Evolutionary conservation across 1,140 invertebrate genomes (phyloP).

Genomic region (Drosophila oshimai): DNA sequence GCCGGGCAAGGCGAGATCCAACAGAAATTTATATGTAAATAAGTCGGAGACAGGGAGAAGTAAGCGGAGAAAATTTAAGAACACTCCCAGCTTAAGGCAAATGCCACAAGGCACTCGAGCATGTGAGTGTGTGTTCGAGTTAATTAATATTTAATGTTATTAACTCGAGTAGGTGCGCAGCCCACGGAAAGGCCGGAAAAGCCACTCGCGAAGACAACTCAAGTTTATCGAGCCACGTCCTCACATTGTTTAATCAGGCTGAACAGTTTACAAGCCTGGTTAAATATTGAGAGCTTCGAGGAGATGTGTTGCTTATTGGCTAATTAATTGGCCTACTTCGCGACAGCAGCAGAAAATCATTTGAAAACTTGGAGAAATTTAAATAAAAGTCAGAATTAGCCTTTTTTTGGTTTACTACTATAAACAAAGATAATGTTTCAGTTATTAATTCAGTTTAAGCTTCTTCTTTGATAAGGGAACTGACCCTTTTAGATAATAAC

Average conservation of each 20-base stretch:
- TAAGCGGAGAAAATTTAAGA: constrained; percentile 20
- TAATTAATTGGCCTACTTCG: constrained; percentile 25
- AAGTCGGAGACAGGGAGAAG: constrained; percentile 15
- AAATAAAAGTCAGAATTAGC: not conserved
- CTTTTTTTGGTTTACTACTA: not conserved
- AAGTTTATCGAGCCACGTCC: constrained; percentile 58
- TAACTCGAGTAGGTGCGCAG: constrained; percentile 50
- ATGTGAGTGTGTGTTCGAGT: constrained; percentile 42
- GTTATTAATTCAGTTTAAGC: not conserved
- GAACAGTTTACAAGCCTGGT: constrained; percentile 58
- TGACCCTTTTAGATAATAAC: constrained; percentile 8
- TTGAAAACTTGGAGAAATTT: not conserved
- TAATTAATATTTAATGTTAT: constrained; percentile 81
- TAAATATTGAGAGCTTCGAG: constrained; percentile 29
- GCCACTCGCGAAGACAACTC: not conserved
- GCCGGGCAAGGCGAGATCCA: constrained; percentile 34
- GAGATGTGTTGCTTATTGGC: constrained; percentile 2
- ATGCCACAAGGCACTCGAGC: constrained; percentile 45
- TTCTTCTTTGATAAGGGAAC: not conserved
- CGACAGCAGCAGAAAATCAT: constrained; percentile 14
- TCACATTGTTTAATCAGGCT: constrained; percentile 69
- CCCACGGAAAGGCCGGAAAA: constrained; percentile 6
- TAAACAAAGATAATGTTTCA: not conserved
- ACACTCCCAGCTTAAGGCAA: constrained; percentile 16
- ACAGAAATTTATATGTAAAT: constrained; percentile 42